Conservation (phyloP, 2,113 vertebrate species). For the Anser brachyrhynchus region DNA sequence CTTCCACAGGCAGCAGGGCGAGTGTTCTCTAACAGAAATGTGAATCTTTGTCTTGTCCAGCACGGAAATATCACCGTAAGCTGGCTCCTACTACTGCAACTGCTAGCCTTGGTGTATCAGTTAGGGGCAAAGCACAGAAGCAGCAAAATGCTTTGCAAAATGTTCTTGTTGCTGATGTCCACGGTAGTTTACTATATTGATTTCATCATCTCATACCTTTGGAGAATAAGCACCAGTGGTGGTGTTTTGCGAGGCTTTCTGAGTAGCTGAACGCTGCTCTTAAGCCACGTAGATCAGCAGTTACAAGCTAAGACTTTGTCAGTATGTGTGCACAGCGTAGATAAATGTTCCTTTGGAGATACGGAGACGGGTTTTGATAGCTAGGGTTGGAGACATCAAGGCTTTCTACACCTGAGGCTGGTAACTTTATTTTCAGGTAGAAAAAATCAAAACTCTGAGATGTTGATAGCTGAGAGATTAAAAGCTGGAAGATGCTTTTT, state of each 20-base stretch:
- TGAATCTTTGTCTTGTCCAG: not conserved
- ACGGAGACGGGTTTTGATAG: not conserved
- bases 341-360: fast-evolving
- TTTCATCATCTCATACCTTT: not conserved
- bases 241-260: not conserved
- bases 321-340: fast-evolving
- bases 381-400: not conserved
- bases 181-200: not conserved
- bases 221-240: not conserved
- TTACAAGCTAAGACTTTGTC: not conserved
- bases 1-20: too few species aligned
- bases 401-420: not conserved
- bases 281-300: fast-evolving
- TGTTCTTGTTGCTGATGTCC: not conserved
- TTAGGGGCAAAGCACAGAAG: not conserved
- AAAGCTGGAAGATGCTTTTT: not conserved
- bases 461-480: not conserved
- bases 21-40: not conserved
- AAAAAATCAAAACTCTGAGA: not conserved
- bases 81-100: not conserved
- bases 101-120: not conserved
- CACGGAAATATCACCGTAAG: not conserved
- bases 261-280: not conserved
- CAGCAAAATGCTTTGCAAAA: not conserved
- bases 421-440: not conserved